These are phyloP conservation scores for Aricia agestis DNA, from an alignment of 1,140 invertebrate species.

Conservation along the genomic window DNA sequence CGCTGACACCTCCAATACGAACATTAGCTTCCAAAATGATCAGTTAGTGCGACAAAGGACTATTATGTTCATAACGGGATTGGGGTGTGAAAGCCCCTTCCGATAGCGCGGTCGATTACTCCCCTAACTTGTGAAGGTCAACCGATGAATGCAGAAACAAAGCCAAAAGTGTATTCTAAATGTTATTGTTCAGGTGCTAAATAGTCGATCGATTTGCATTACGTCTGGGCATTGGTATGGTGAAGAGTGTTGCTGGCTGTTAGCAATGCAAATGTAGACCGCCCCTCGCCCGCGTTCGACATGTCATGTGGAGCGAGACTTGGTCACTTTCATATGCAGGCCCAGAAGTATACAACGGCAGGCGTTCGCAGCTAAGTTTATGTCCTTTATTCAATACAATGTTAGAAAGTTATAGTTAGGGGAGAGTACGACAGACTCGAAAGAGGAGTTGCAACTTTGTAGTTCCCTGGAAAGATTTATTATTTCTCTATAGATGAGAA, in stretches of 20 bases:
- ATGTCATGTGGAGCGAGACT: conserved; percentile 71
- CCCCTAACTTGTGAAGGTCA: conserved; percentile 34
- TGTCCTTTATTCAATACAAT: not conserved
- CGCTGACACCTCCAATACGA: conserved; percentile 5
- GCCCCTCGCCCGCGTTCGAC: conserved; percentile 44
- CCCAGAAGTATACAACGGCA: conserved; percentile 40
- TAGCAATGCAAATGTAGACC: conserved; percentile 38
- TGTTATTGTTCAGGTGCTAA: conserved; percentile 32
- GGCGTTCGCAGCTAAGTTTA: conserved; percentile 17
- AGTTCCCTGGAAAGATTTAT: no score
- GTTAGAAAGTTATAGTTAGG: not conserved
- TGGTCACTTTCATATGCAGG: conserved; percentile 49
- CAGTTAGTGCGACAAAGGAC: conserved; percentile 7
- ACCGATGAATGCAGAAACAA: conserved; percentile 25
- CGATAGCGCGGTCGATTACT: conserved; percentile 14
- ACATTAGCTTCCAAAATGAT: conserved; percentile 8
- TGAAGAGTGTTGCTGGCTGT: conserved; percentile 21
- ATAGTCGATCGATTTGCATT: conserved; percentile 36
- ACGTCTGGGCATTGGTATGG: conserved; percentile 25
- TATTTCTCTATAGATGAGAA: no score
- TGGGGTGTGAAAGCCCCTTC: conserved; percentile 9
- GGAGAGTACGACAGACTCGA: not conserved
- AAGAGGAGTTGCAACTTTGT: no score
- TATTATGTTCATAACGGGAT: conserved; percentile 7
- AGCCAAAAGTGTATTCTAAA: conserved; percentile 33